Base-by-base conservation (phyloP, 2,113 vertebrate genomes). In the Tetraodon nigroviridis region DNA sequence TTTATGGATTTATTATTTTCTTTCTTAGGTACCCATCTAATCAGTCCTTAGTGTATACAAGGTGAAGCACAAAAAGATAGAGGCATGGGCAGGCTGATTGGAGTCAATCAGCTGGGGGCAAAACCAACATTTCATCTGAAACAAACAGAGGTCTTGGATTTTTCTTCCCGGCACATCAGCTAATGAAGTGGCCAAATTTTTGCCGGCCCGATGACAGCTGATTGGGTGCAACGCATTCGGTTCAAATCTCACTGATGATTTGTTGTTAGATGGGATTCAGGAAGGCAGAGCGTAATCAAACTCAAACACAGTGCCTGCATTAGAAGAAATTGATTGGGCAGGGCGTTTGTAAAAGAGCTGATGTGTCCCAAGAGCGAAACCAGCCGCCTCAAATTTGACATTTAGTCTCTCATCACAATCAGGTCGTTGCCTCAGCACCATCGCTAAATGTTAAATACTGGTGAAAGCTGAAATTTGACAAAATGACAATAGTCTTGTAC, bases 81-180 rank as follows among this genome's bases (percentile, higher is more conserved):
- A 71, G 74, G 64, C 75, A 59, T 54, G 53, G 66, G 64, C 59
- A 56, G 63, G 63, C 69, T 90, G 89, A 90, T 90, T 89, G 79
- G 82, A 90, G 83, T 86, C 86, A 90, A 90, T 90, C 89, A 90
- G 58, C 62, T 46, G 17, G 46, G 47, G 60, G 58, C 67, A 75
- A 81, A 79, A 76, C 68, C 77, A 73, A 57, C 65, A 71, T 83
- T 68, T 75, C 44, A 48, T 71, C 79, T 61, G 69, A 76, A 78
- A 86, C 64, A 81, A 78, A 66, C 57, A 68, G 73, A 65, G 54
- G 67, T 80, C 61, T 61, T 63, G 66, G 68, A 78, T 76, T 61
- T 75, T 29, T 74, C 66, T 76, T 73, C 55, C 67, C 51, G 11
- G 58, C 66, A 73, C 67, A 83, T 84, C 83, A 69, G 67, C 76